These are phyloP conservation scores for Sciurus vulgaris DNA, from an alignment of 2,797 vertebrate genomes.

Conservation along the genomic window DNA sequence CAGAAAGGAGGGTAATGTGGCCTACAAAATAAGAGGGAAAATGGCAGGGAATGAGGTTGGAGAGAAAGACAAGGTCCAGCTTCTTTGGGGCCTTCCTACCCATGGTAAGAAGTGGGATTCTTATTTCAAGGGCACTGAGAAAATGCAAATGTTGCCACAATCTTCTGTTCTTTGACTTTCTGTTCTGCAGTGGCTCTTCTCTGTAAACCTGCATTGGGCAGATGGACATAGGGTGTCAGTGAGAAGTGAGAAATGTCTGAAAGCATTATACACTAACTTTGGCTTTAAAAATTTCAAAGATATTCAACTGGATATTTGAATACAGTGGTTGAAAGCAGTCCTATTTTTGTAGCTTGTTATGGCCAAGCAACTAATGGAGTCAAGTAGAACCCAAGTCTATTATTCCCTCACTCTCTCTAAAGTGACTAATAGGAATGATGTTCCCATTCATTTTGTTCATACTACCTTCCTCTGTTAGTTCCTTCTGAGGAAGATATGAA, in stretches of 20 bases:
- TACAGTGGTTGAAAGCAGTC: neutral
- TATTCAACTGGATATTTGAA: conserved; percentile 21
- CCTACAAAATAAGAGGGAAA: conserved; percentile 27
- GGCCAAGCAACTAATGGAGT: neutral
- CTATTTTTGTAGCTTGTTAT: neutral
- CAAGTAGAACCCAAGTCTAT: neutral
- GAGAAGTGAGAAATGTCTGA: conserved; percentile 34
- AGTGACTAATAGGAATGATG: neutral
- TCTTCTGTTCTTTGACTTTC: conserved; percentile 26
- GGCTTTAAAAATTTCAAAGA: conserved; percentile 43
- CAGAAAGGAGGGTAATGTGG: conserved; percentile 9
- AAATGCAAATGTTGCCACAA: neutral
- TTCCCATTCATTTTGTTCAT: neutral
- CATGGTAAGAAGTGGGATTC: neutral
- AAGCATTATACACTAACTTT: conserved; percentile 43
- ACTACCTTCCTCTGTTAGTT: conserved; percentile 1
- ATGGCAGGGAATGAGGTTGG: neutral
- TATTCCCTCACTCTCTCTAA: neutral
- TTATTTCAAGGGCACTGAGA: neutral
- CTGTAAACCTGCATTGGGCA: neutral
- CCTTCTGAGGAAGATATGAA: conserved; percentile 47
- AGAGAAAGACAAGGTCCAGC: neutral
- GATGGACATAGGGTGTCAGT: neutral
- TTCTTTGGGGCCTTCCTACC: neutral
- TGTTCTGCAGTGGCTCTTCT: conserved; percentile 33